Evolutionary conservation across 2,113 vertebrate species (phyloP), one percentile per base, ranked within the genome.

Genomic region (Alligator sinensis): DNA sequence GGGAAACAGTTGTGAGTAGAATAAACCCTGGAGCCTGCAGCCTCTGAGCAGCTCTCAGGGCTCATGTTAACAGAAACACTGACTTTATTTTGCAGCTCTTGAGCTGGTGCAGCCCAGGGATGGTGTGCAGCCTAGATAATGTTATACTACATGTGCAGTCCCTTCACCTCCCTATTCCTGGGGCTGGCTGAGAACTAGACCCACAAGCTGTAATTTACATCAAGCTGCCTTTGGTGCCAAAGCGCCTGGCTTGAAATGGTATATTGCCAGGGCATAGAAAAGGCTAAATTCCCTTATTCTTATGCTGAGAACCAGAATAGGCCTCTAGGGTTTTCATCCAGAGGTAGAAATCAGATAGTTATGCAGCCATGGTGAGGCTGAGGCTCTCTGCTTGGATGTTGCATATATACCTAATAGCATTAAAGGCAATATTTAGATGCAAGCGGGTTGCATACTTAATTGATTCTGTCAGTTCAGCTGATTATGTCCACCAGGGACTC

Each of bases 41-140:
- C 47, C 1, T 3, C 19, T 62, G 64, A 77, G 62, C 59, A 60
- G 16, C 1, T 1, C 5, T 6, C 4, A 9, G 0, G 72, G 4
- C 8, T 54, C 16, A 2, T 4, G 16, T 18, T 28, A 16, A 3
- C 1, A 66, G 77, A 93, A 30, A 60, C 59, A 18, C 59, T 60
- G 59, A 21, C 21, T 60, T 16, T 15, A 60, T 47, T 60, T 60
- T 60, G 21, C 16, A 60, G 21, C 21, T 60, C 59, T 60, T 21
- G 59, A 60, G 59, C 59, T 60, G 59, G 59, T 60, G 21, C 21
- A 60, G 59, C 59, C 21, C 3, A 60, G 59, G 59, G 13, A 16
- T 60, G 16, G 59, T 60, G 59, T 17, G 16, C 21, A 19, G 59
- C 59, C 15, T 6, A 60, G 59, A 17, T 60, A 19, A 60, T 19